Evolutionary conservation across 2,888 invertebrate genomes (phyloP).

Genomic region (Eulithis testata): DNA sequence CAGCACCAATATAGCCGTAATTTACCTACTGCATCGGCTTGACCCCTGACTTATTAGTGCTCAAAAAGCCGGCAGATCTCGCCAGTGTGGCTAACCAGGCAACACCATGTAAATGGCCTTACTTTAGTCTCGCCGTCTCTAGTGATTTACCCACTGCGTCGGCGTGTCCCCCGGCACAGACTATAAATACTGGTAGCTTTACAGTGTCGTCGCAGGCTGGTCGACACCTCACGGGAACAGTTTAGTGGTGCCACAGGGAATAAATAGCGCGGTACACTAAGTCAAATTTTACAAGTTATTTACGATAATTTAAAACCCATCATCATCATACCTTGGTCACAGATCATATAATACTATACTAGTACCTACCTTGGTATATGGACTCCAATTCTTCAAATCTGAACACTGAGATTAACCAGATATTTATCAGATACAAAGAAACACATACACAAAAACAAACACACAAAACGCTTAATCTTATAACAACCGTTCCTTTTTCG

Average conservation of each 20-base stretch:
- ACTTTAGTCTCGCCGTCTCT: neutral
- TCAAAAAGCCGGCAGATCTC: neutral
- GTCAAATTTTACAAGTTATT: neutral
- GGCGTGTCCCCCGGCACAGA: constrained; percentile 44
- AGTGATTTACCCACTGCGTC: constrained; percentile 39
- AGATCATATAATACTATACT: no score
- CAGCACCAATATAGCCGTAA: no score
- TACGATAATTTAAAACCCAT: no score
- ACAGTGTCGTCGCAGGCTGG: constrained; percentile 47
- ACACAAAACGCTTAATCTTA: no score
- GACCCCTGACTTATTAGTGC: neutral
- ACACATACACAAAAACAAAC: no score
- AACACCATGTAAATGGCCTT: constrained; percentile 20
- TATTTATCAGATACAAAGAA: no score
- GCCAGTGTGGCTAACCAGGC: constrained; percentile 12
- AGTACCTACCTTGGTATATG: no score
- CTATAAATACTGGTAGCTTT: constrained; percentile 67
- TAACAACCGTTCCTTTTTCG: no score
- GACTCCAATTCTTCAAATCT: no score
- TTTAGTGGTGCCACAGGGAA: constrained; percentile 22
- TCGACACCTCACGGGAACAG: constrained; percentile 26
- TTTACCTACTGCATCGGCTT: neutral
- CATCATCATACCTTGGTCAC: no score
- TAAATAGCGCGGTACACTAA: constrained; percentile 1
- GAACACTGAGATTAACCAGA: no score